phyloP scores from a whole-genome alignment of 2,888 invertebrate species.

The Halictus ligatus region DNA sequence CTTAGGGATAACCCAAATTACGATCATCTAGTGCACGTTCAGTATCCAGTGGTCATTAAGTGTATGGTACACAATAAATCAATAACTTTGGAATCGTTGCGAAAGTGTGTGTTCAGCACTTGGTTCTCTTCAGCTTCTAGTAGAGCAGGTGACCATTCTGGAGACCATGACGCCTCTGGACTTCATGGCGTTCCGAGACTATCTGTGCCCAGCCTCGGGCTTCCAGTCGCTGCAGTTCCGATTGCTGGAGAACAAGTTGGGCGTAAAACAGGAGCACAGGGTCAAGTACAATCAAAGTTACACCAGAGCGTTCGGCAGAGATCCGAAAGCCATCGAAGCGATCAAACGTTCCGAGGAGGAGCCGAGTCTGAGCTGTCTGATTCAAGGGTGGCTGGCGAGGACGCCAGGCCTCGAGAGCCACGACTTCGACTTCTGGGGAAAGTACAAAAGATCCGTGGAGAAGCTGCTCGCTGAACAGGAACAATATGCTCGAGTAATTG shows the following conservation, averaged over 20 bases:
- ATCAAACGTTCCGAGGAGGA: slow-evolving; percentile 91
- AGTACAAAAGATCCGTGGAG: slow-evolving; percentile 91
- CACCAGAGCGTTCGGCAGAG: slow-evolving; percentile 92
- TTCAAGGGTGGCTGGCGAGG: slow-evolving; percentile 97
- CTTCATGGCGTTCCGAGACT: slow-evolving; percentile 98
- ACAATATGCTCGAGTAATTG: slow-evolving; percentile 86
- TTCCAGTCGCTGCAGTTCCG: slow-evolving; percentile 99
- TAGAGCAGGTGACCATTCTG: slow-evolving; percentile 98
- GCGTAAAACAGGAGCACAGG: slow-evolving; percentile 92
- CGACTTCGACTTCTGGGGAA: slow-evolving; percentile 96
- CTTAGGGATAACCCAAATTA: too few species aligned
- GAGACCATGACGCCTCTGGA: slow-evolving; percentile 99
- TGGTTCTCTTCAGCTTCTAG: slow-evolving; percentile 89
- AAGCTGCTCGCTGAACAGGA: slow-evolving; percentile 90
- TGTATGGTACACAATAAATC: too few species aligned
- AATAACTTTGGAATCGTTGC: not conserved
- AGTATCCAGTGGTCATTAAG: too few species aligned
- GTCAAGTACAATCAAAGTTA: slow-evolving; percentile 98
- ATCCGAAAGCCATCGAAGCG: slow-evolving; percentile 87
- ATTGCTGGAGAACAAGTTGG: slow-evolving; percentile 96
- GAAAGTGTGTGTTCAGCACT: not conserved
- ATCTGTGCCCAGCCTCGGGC: slow-evolving; percentile 97
- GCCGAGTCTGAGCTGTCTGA: slow-evolving; percentile 93
- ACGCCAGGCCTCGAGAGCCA: slow-evolving; percentile 95
- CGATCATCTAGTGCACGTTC: too few species aligned